Percentiles rank a stretch among this genome's conserved stretches.
Evolutionary conservation across 1,140 invertebrate genomes (phyloP).

Genomic region (Cheumatopsyche charites): DNA sequence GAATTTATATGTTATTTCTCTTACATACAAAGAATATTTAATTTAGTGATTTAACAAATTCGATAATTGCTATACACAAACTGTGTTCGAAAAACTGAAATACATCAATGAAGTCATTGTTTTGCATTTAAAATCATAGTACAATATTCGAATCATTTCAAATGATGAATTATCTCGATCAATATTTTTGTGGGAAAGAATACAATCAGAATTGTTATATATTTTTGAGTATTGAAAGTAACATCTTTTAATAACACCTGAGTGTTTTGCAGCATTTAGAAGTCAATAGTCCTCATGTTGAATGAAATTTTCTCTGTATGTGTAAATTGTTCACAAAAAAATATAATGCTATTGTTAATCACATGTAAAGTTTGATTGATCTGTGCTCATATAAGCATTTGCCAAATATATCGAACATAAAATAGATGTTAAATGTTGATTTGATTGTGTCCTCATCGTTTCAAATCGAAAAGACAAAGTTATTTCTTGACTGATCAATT

Average conservation of each 20-base stretch:
- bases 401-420: constrained; percentile 34
- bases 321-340: constrained; percentile 4
- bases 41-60: no score
- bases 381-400: constrained; percentile 28
- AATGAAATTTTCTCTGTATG: neutral
- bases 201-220: neutral
- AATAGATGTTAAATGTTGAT: constrained; percentile 23
- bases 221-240: neutral
- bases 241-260: neutral
- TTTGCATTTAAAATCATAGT: constrained; percentile 5
- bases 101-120: neutral
- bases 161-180: neutral
- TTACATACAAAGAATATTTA: neutral
- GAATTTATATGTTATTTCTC: constrained; percentile 11
- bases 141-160: constrained; percentile 5
- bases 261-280: constrained; percentile 1
- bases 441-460: neutral
- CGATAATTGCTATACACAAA: no score
- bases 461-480: constrained; percentile 24
- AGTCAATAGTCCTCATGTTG: neutral
- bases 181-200: neutral
- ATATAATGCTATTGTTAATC: constrained; percentile 20
- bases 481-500: constrained; percentile 24
- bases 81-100: no score
- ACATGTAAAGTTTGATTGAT: constrained; percentile 8